These are phyloP conservation scores for Globicephala melas DNA, from an alignment of 2,113 vertebrate genomes.

Conservation along the genomic window DNA sequence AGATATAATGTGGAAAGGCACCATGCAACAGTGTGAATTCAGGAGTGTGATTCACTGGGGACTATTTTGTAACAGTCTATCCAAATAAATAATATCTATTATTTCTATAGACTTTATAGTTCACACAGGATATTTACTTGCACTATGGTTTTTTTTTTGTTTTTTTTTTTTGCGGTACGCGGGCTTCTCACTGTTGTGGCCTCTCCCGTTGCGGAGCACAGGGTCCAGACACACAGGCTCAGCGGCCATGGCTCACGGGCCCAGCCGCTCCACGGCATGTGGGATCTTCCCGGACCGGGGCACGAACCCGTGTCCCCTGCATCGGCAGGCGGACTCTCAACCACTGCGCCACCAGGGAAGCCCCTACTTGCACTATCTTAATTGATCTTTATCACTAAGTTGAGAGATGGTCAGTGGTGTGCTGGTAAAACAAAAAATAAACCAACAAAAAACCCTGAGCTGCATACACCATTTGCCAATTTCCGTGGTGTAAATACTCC, in stretches of 20 bases:
- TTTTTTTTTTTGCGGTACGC: too few species aligned
- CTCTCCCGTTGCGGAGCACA: too few species aligned
- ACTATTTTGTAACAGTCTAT: background rate
- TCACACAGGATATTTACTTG: background rate
- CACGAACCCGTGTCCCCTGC: too few species aligned
- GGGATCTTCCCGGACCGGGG: too few species aligned
- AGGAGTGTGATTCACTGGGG: background rate
- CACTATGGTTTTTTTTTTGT: background rate
- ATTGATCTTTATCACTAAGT: background rate
- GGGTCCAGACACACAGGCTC: too few species aligned
- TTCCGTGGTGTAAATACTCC: background rate
- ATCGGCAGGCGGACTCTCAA: too few species aligned
- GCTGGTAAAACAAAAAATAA: background rate
- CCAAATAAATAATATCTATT: background rate
- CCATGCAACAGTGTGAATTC: background rate
- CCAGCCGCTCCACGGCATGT: too few species aligned
- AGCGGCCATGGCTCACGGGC: too few species aligned
- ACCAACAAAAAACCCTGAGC: background rate
- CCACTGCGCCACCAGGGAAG: too few species aligned
- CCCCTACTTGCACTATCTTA: background rate
- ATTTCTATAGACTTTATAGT: background rate
- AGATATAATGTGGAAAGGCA: background rate
- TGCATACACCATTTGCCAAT: background rate
- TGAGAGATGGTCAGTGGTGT: background rate
- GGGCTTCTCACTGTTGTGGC: too few species aligned